A percentile compares a stretch with the other conserved stretches of the same genome.
These are phyloP conservation scores for Pterocles gutturalis DNA, from an alignment of 2,113 vertebrate species.

Conservation along the genomic window DNA sequence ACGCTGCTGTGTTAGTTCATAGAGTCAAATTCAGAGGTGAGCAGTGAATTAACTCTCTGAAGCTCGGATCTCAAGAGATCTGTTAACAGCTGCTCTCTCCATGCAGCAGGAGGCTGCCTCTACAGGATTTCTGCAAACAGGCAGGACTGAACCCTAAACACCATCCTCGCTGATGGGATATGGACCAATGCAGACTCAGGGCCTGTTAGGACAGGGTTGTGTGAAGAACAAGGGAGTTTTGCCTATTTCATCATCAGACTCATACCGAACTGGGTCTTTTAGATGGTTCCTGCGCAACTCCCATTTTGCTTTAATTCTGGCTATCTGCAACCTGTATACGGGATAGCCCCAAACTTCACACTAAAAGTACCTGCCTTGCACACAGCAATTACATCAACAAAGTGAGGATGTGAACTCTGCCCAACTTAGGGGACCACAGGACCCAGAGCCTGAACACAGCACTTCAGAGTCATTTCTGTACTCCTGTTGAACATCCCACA, in stretches of 20 bases:
- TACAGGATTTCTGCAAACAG: not conserved
- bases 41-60: not conserved
- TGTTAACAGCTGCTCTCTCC: not conserved
- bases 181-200: rapidly evolving
- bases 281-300: not conserved
- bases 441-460: not conserved
- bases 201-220: not conserved
- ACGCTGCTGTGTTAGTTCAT: not conserved
- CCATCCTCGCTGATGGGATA: not conserved
- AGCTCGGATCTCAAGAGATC: not conserved
- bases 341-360: not conserved
- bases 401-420: not conserved
- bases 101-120: not conserved
- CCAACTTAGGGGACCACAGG: not conserved
- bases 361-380: not conserved
- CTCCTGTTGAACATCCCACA: not conserved
- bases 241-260: not conserved
- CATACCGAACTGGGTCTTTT: rapidly evolving
- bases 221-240: not conserved
- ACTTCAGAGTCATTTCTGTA: not conserved
- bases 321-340: not conserved
- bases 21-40: not conserved
- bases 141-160: not conserved
- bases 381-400: not conserved
- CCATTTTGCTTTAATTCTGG: not conserved